Conservation (phyloP, 2,113 vertebrate species). For the Tychaedon coryphoeus region DNA sequence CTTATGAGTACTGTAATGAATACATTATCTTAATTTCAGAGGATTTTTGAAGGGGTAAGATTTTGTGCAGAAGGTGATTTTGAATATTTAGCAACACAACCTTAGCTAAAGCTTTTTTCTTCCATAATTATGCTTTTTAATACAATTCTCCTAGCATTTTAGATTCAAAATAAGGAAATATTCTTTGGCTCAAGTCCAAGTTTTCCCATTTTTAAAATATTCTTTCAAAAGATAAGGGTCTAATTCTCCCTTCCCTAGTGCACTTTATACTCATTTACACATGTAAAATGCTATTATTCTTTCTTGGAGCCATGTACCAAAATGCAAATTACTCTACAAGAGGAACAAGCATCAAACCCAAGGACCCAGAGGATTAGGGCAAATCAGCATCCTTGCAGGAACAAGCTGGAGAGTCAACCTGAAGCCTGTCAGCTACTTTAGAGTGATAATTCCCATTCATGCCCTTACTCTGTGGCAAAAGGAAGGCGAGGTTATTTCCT, state of each 20-base stretch:
- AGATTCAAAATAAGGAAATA: background rate
- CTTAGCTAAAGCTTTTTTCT: slow-evolving; percentile 15
- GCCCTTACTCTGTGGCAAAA: background rate
- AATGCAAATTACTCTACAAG: background rate
- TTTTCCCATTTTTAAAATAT: background rate
- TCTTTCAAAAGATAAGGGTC: background rate
- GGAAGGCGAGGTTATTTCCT: background rate
- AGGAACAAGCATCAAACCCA: background rate
- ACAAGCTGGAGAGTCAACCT: background rate
- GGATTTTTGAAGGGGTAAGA: slow-evolving; percentile 17
- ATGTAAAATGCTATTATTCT: background rate
- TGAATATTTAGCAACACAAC: slow-evolving; percentile 30
- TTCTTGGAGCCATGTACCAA: background rate
- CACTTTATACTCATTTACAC: background rate
- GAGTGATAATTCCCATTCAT: background rate
- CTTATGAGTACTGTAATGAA: slow-evolving; percentile 44
- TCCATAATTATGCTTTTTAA: background rate
- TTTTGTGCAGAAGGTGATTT: slow-evolving; percentile 25
- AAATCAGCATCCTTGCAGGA: background rate
- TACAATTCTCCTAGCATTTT: background rate
- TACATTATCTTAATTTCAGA: slow-evolving; percentile 45
- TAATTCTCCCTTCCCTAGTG: background rate
- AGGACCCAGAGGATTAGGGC: background rate
- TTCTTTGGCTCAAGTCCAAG: background rate
- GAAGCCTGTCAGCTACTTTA: background rate